phyloP scores from a whole-genome alignment of 1,140 invertebrate species.

The Drosophila punjabiensis region DNA sequence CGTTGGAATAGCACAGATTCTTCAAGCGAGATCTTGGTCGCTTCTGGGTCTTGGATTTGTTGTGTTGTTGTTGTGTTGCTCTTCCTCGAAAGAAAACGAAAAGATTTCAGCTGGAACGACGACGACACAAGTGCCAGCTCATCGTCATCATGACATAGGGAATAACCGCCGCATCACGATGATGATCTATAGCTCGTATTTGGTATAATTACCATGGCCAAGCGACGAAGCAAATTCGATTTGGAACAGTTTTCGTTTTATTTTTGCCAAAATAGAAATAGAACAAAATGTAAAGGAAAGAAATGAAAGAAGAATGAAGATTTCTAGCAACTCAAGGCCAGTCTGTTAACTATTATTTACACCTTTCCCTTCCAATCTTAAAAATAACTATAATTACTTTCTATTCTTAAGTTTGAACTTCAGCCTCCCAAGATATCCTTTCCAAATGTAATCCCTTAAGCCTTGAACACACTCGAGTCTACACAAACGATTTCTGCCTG shows the following conservation, averaged over 20 bases:
- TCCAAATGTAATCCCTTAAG: conserved; percentile 1
- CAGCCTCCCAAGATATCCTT: not conserved
- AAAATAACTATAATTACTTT: not conserved
- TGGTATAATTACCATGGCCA: conserved; percentile 43
- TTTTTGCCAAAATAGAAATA: not conserved
- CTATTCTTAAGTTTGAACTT: not conserved
- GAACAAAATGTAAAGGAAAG: too few species aligned
- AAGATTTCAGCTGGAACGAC: conserved; percentile 75
- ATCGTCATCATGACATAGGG: conserved; percentile 23
- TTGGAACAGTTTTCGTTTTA: conserved; percentile 50
- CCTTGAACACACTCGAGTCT: not conserved
- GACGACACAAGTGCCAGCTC: conserved; percentile 62
- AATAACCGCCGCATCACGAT: conserved; percentile 21
- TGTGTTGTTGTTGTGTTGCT: conserved; percentile 4
- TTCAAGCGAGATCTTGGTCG: conserved; percentile 29
- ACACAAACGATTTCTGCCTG: not conserved
- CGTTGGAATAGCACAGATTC: conserved; percentile 74
- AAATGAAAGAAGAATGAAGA: not conserved
- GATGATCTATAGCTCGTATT: conserved; percentile 20
- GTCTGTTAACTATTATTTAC: not conserved
- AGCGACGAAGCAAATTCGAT: conserved; percentile 30
- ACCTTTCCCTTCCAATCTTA: not conserved
- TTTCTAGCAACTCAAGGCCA: conserved; percentile 16
- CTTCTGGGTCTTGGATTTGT: conserved; percentile 14
- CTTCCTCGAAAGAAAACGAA: conserved; percentile 73